Evolutionary conservation across 1,140 invertebrate species (phyloP).

Genomic region (Heliconius himera): DNA sequence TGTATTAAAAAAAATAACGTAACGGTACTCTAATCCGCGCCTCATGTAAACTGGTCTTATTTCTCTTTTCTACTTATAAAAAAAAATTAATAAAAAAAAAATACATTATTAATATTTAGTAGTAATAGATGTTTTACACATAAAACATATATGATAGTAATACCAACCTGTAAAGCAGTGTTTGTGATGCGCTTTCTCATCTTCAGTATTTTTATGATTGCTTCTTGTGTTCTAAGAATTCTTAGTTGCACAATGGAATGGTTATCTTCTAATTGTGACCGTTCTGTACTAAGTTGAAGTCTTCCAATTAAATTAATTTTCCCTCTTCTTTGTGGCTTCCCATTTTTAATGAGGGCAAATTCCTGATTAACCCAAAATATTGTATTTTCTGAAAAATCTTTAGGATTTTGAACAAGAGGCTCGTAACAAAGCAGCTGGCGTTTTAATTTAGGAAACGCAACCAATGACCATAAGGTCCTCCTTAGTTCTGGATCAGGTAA

Average conservation of each 20-base stretch:
- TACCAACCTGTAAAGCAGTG: conserved; percentile 90
- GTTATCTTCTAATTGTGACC: conserved; percentile 98
- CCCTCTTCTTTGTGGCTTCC: conserved; percentile 95
- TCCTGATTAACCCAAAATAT: conserved; percentile 98
- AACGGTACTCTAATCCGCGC: too few species aligned
- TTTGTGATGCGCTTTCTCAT: conserved; percentile 98
- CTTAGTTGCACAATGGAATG: conserved; percentile 98
- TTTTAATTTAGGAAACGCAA: conserved; percentile 98
- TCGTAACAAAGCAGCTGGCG: conserved; percentile 93
- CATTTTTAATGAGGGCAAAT: conserved; percentile 95
- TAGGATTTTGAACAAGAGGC: conserved; percentile 90
- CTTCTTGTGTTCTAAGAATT: conserved; percentile 95
- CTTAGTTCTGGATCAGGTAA: conserved; percentile 97
- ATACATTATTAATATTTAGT: neutral
- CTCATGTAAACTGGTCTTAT: too few species aligned
- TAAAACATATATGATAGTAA: neutral
- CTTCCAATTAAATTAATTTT: conserved; percentile 97
- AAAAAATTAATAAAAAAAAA: too few species aligned
- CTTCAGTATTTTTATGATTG: conserved; percentile 99
- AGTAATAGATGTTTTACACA: neutral
- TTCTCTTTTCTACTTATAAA: neutral
- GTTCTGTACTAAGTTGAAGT: conserved; percentile 96
- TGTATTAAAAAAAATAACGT: too few species aligned
- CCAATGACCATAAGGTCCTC: conserved; percentile 97
- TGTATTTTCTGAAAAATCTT: conserved; percentile 97